Percentiles rank a stretch among this genome's conserved stretches.
Evolutionary conservation across 2,113 vertebrate genomes (phyloP).

Genomic region (cattle (Bos taurus)): ARS-UCD2.0 NC_037348.1:47560501-47561000

Average conservation of each 20-base stretch:
- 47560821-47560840: not conserved
- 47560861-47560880: not conserved
- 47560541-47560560: not conserved
- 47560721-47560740: not conserved
- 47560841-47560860: not conserved
- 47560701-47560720: not conserved
- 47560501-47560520: not conserved
- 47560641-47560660: not conserved
- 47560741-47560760: conserved; percentile 11
- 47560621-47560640: not conserved
- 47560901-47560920: not conserved
- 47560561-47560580: not conserved
- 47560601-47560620: not conserved
- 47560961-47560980: not conserved
- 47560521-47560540: not conserved
- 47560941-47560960: not conserved
- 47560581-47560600: not conserved
- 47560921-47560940: not conserved
- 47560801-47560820: not conserved
- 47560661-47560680: not conserved
- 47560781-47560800: not conserved
- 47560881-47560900: not conserved
- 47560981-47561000: not conserved
- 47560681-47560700: not conserved
- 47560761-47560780: not conserved